Evolutionary conservation across 2,797 vertebrate genomes (phyloP), one percentile per base, ranked within the genome.

Genomic region (Melanogrammus aeglefinus): DNA sequence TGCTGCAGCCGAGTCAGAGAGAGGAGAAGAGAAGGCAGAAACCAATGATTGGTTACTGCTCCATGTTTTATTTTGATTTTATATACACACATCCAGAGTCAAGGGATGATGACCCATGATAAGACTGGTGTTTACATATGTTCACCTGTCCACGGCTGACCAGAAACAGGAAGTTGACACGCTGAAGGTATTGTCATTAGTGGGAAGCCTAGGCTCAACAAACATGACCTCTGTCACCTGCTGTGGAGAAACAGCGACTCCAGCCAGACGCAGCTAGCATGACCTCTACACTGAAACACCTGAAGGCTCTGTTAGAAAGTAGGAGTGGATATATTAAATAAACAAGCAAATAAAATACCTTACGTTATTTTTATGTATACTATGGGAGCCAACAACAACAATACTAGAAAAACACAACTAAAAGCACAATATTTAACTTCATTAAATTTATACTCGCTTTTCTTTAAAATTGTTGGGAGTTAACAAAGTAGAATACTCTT

Each of bases 1-100:
- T 10, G 35, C 31, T n/a, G n/a, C 35, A 76, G 83, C 85, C 75
- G 73, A 75, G 77, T 79, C 81, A 76, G 75, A 85, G 75, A 85
- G 21, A 71, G 72, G 57, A 79, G 74, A 75, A 14, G 5, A 72
- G 74, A 77, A 44, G 79, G 44, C 18, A 72, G 63, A 74, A 71
- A 8, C 10, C 13, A 36, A 81, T 71, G 2, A 31, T 81, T 78
- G 66, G 66, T n/a, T 33, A 72, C 38, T 73, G 47, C 18, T 51
- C 16, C 16, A 21, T 21, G 0, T 21, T 51, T 51, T 18, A 14
- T 14, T 18, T 51, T 0, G 3, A 51, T 51, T 51, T 51, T 4
- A 51, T 38, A 80, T 73, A 13, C 75, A 73, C 35, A 80, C 31
- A 71, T 73, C 74, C 72, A 44, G 76, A 79, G 44, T 72, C 69